Base-by-base conservation (phyloP, 2,888 invertebrate species). In the Norana najaformis region DNA sequence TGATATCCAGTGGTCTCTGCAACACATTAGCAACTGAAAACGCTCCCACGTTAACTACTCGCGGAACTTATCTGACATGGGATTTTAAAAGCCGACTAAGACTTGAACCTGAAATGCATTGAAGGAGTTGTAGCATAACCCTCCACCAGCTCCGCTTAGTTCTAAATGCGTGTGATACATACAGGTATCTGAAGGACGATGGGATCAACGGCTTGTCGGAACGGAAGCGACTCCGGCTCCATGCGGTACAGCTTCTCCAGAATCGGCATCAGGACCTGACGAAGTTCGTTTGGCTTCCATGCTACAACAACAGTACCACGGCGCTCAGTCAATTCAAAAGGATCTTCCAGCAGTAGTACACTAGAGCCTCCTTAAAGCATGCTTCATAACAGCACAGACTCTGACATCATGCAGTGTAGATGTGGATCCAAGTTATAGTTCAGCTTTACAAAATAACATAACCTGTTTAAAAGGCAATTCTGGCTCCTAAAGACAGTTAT, bases 151-250 rank as follows among this genome's bases (percentile, higher is more conserved):
- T n/a, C 11, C 69, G n/a, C n/a, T n/a, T n/a, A n/a, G 30, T 69
- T 69, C 69, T n/a, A 69, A 69, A 8, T 13, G 30, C 69, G 8
- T 8, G 23, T 23, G 47, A 47, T 88, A 88, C 36, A 13, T 38
- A 88, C 36, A 14, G 92, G 92, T 69, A 92, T 92, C 88, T 92
- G 91, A 39, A 92, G 90, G 41, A 92, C 69, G 41, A 92, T 53
- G 2, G 99, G 98, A 96, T 99, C 99, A 18, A 99, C 99, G 0
- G 99, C 99, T 94, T 97, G 97, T 92, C 98, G 96, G 95, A 99
- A 99, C 36, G 99, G 99, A 93, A 97, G 95, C 2, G 99, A 98
- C 95, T 99, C 99, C 0, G 98, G 98, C 94, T 99, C 99, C 94
- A 97, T 97, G 23, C 97, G 96, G 94, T 97, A 97, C 41, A 99